Evolutionary conservation across 2,888 invertebrate genomes (phyloP), one percentile per base, ranked within the genome.

Genomic region (Salpingus planirostris): DNA sequence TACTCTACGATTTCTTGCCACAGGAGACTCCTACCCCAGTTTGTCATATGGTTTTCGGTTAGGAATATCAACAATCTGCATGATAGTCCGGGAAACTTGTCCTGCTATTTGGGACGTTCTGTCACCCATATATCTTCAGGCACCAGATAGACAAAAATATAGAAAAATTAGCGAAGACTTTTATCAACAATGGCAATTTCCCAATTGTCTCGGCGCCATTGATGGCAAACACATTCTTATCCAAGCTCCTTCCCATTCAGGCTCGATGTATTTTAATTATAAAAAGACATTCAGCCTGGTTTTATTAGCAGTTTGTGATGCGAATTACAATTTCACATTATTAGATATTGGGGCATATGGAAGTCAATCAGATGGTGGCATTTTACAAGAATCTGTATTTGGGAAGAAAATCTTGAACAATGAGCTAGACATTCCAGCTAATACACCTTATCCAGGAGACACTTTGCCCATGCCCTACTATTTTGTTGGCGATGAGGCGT

Each of bases 201-300:
- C 25, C n/a, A 4, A 25, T 12, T 25, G 25, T 12, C 13, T 5
- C n/a, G 25, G 25, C 12, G 11, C 25, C 11, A 10, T 25, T 11
- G 25, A 25, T 12, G 11, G 25, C 3, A 25, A 25, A 11, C 25
- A 25, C 8, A 13, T 25, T 4, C 3, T 3, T 3, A 25, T 25
- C 3, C 3, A 3, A 11, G 6, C 6, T 12, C 25, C 25, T 5
- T 11, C 11, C 5, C 4, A 5, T 3, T 4, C 3, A 4, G 25
- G 25, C n/a, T 11, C 11, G 11, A 11, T 4, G 12, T 25, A 11
- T 25, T 25, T 4, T 12, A 25, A 25, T 25, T 25, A 25, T 12
- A 25, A 25, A 11, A 12, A 12, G 12, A 4, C 3, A 5, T 25
- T 6, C 13, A 7, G 4, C 11, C 11, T 25, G 11, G 25, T 25